Evolutionary conservation across 1,140 invertebrate species (phyloP).

Genomic region (Achatina immaculata): DNA sequence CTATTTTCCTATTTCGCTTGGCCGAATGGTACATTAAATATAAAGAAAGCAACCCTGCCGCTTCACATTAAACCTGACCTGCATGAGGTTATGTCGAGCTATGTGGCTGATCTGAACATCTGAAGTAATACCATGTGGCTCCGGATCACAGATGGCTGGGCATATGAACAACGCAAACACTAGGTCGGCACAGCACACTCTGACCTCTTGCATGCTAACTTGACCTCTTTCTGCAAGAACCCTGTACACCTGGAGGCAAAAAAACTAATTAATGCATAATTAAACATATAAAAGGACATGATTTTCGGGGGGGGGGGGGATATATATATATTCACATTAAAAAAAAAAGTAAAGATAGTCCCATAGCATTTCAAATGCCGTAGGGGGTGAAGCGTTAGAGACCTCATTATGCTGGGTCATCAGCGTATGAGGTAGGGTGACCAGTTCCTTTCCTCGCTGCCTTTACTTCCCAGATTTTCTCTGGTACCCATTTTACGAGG

Average conservation of each 20-base stretch:
- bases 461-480: too few species aligned
- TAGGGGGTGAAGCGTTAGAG: too few species aligned
- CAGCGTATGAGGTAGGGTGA: too few species aligned
- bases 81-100: constrained; percentile 92
- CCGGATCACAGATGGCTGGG: constrained; percentile 95
- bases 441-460: too few species aligned
- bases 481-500: too few species aligned
- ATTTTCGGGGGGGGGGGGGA: neutral
- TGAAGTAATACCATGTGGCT: constrained; percentile 90
- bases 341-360: too few species aligned
- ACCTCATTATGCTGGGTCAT: too few species aligned
- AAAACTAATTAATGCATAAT: too few species aligned
- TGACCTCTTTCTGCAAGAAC: constrained; percentile 70
- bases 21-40: constrained; percentile 89
- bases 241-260: constrained; percentile 72
- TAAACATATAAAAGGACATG: neutral
- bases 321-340: neutral
- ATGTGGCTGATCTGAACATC: constrained; percentile 93
- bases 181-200: constrained; percentile 86
- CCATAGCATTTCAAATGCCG: too few species aligned
- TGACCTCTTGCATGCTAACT: constrained; percentile 75
- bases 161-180: constrained; percentile 96
- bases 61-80: constrained; percentile 65
- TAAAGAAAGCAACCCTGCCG: too few species aligned
- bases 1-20: too few species aligned